A percentile compares a stretch with the other conserved stretches of the same genome.
Evolutionary conservation across 2,888 invertebrate species (phyloP).

Genomic region (Protodeltote pygarga): DNA sequence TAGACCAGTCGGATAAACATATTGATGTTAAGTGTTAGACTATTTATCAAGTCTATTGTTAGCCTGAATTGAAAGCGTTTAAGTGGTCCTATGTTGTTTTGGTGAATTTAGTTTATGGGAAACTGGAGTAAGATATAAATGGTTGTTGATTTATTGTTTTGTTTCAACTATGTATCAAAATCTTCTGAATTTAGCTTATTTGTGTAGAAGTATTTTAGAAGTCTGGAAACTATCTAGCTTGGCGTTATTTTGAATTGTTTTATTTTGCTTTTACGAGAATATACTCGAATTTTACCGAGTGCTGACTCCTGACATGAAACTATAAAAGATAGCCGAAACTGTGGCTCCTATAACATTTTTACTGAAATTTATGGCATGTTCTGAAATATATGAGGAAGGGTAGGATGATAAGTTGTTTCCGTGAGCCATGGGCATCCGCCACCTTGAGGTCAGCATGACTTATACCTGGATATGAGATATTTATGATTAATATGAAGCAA

Average conservation of each 20-base stretch:
- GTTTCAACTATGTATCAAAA: no score
- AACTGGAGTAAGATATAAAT: no score
- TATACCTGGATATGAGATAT: conserved; percentile 21
- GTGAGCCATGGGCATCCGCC: conserved; percentile 21
- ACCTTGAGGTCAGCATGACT: conserved; percentile 20
- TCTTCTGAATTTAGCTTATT: no score
- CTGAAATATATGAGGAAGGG: conserved; percentile 28
- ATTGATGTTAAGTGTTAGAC: conserved; percentile 10
- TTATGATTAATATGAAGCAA: conserved; percentile 20
- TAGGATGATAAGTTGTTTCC: conserved; percentile 46
- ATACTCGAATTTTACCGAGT: conserved; percentile 13
- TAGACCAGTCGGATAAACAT: conserved; percentile 3
- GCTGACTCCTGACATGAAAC: conserved; percentile 33
- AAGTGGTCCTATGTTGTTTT: not conserved
- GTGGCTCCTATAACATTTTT: conserved; percentile 24
- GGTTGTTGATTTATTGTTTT: no score
- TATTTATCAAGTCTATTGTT: conserved; percentile 4
- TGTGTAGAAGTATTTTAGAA: no score
- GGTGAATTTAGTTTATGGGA: not conserved
- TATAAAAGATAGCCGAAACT: conserved; percentile 21
- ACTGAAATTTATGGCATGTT: conserved; percentile 26
- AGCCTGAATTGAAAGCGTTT: not conserved
- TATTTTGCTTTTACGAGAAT: conserved; percentile 25
- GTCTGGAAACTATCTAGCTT: no score
- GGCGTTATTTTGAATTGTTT: no score